Conservation (phyloP, 1,140 invertebrate species). For the Drosophila simulans region DNA sequence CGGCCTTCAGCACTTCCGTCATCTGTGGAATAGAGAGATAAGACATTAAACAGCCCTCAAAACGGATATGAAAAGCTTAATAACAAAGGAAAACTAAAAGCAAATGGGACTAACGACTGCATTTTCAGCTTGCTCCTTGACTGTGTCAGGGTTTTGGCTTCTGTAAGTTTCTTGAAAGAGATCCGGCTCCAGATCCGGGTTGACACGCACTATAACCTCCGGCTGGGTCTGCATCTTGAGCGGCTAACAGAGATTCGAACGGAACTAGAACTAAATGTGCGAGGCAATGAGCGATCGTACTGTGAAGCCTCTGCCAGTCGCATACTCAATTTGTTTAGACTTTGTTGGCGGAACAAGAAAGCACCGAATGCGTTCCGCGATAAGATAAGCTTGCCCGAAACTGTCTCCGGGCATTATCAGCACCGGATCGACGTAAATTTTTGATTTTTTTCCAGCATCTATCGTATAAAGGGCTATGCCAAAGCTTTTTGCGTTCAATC, state of each 20-base stretch:
- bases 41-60: not conserved
- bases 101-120: constrained; percentile 51
- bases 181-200: constrained; percentile 16
- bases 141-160: constrained; percentile 28
- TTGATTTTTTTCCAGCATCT: constrained; percentile 10
- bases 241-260: constrained; percentile 32
- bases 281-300: constrained; percentile 37
- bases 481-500: constrained; percentile 8
- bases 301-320: constrained; percentile 57
- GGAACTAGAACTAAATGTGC: constrained; percentile 39
- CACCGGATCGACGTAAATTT: constrained; percentile 23
- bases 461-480: constrained; percentile 16
- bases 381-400: constrained; percentile 63
- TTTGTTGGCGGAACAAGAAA: constrained; percentile 55
- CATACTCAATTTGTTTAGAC: constrained; percentile 57
- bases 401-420: constrained; percentile 31
- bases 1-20: constrained; percentile 92
- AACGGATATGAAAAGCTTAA: constrained; percentile 17
- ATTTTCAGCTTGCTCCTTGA: constrained; percentile 27
- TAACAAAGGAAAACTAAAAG: constrained; percentile 8
- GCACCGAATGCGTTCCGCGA: constrained; percentile 40
- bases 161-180: constrained; percentile 19
- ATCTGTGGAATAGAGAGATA: constrained; percentile 85
- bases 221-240: constrained; percentile 41
- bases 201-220: constrained; percentile 41